phyloP scores from a whole-genome alignment of 2,797 vertebrate species.

The Chelmon rostratus region DNA sequence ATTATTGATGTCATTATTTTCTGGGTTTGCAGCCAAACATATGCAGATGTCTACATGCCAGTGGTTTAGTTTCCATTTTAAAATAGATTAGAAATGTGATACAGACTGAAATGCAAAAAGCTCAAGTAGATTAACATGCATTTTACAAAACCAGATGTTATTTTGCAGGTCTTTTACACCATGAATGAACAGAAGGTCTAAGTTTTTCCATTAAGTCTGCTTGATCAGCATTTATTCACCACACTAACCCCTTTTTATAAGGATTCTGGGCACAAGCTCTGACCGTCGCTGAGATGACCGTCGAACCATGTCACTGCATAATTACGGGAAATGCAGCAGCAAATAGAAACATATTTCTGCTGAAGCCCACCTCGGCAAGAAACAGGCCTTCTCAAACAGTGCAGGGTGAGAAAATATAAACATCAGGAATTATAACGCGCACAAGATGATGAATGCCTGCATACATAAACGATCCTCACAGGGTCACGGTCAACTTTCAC shows the following conservation, averaged over 20 bases:
- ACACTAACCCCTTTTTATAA: background rate
- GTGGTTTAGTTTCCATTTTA: conserved; percentile 16
- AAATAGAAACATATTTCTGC: conserved; percentile 23
- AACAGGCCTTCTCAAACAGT: conserved; percentile 39
- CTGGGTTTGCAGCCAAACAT: background rate
- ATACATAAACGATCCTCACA: conserved; percentile 33
- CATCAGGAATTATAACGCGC: conserved; percentile 20
- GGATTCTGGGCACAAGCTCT: background rate
- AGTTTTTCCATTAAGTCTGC: background rate
- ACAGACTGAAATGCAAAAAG: background rate
- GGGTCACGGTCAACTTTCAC: conserved; percentile 49
- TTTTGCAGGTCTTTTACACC: background rate
- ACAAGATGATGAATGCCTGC: conserved; percentile 35
- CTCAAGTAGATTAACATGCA: conserved; percentile 19
- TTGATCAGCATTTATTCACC: conserved; percentile 18
- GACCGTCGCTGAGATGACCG: background rate
- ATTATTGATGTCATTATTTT: background rate
- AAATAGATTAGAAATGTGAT: conserved; percentile 9
- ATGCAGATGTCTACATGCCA: background rate
- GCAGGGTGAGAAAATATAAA: background rate
- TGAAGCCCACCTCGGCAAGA: conserved; percentile 16
- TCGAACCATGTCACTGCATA: conserved; percentile 21
- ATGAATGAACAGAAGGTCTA: background rate
- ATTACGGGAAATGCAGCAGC: conserved; percentile 14
- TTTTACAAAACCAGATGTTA: conserved; percentile 33